These are phyloP conservation scores for Eristalinus sepulchralis DNA, from an alignment of 2,888 invertebrate genomes.

Conservation along the genomic window DNA sequence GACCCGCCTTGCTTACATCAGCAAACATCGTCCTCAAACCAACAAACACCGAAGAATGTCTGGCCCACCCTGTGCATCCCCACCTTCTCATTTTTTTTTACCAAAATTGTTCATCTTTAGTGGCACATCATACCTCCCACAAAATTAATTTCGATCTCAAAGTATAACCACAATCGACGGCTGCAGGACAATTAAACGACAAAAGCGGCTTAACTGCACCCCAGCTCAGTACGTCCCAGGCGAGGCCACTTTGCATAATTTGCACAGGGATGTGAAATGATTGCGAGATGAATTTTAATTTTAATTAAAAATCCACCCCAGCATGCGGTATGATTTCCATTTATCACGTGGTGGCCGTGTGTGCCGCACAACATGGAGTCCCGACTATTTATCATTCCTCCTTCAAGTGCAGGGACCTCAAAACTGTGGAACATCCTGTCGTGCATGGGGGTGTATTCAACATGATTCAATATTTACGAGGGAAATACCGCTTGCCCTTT, in stretches of 20 bases:
- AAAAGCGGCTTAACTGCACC: conserved; percentile 29
- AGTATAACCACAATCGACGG: conserved; percentile 2
- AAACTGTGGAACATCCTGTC: neutral
- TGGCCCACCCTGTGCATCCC: too few species aligned
- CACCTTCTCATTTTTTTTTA: too few species aligned
- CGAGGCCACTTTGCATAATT: conserved; percentile 40
- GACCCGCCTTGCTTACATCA: too few species aligned
- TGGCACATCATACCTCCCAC: neutral
- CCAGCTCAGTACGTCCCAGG: neutral
- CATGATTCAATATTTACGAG: conserved; percentile 51
- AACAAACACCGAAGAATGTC: too few species aligned
- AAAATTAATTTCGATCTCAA: neutral
- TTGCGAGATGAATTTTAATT: conserved; percentile 48
- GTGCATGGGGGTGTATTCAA: conserved; percentile 5
- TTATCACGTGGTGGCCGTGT: conserved; percentile 14
- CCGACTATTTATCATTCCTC: conserved; percentile 14
- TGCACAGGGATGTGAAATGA: conserved; percentile 1
- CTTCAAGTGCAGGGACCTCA: neutral
- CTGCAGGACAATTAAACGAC: conserved; percentile 27
- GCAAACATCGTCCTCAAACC: too few species aligned
- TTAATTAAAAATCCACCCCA: conserved; percentile 44
- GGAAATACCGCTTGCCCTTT: neutral
- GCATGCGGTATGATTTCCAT: conserved; percentile 10
- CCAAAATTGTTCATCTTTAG: too few species aligned
- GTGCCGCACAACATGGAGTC: conserved; percentile 8